Percentiles rank a stretch among this genome's conserved stretches.
phyloP scores from a whole-genome alignment of 2,888 invertebrate genomes.

The Callyntrura guangdongensis region DNA sequence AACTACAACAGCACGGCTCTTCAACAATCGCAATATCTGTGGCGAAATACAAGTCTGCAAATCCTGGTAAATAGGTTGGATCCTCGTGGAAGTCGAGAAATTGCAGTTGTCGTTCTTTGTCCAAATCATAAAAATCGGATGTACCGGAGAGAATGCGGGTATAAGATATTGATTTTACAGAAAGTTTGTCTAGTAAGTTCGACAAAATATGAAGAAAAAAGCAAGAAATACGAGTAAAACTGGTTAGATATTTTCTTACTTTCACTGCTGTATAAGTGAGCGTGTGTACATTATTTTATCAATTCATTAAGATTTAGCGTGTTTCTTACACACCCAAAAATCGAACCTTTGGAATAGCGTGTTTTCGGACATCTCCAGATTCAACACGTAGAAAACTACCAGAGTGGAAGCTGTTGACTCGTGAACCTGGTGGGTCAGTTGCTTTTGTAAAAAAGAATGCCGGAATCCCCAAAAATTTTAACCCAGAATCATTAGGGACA shows the following conservation, averaged over 20 bases:
- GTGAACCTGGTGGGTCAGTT: not conserved
- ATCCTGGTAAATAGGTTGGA: conserved; percentile 64
- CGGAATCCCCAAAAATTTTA: not conserved
- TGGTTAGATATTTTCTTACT: no score
- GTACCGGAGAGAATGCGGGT: no score
- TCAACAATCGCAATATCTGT: conserved; percentile 5
- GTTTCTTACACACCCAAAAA: conserved; percentile 20
- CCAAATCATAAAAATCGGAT: not conserved
- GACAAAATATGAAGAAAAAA: no score
- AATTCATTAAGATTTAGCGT: no score
- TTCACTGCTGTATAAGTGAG: no score
- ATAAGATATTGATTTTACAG: not conserved
- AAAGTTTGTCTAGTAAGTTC: not conserved
- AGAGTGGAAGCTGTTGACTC: not conserved
- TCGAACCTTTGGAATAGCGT: not conserved
- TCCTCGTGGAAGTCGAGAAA: conserved; percentile 58
- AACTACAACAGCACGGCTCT: conserved; percentile 49
- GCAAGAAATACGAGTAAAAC: not conserved
- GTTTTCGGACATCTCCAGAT: no score
- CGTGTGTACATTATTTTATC: no score
- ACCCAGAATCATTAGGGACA: not conserved
- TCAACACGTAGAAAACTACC: not conserved
- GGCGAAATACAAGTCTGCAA: conserved; percentile 48
- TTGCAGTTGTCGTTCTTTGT: not conserved
- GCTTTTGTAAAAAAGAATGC: not conserved